phyloP scores from a whole-genome alignment of 1,140 invertebrate species.

The Centruroides vittatus region DNA sequence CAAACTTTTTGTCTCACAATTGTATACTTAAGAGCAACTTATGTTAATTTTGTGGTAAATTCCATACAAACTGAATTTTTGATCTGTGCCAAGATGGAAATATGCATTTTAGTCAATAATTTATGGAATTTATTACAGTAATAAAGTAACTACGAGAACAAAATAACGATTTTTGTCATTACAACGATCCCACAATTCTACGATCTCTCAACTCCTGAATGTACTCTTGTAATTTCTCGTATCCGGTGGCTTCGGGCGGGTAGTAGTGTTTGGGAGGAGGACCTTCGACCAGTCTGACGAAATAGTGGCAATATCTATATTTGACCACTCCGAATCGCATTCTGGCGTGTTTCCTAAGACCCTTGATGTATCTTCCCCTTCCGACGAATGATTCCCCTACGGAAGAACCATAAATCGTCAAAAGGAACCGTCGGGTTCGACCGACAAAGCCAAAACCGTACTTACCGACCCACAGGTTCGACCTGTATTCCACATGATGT shows the following conservation, averaged over 20 bases:
- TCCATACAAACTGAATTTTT: too few species aligned
- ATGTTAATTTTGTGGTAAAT: too few species aligned
- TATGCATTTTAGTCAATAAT: too few species aligned
- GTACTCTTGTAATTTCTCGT: constrained; percentile 58
- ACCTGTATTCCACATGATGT: constrained; percentile 89
- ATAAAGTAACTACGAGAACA: too few species aligned
- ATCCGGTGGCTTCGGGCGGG: constrained; percentile 33
- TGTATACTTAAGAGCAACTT: too few species aligned
- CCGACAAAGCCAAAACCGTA: constrained; percentile 19
- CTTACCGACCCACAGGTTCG: constrained; percentile 92
- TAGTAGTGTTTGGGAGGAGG: constrained; percentile 71
- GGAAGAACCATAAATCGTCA: neutral
- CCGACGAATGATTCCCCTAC: constrained; percentile 69
- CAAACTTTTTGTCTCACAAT: too few species aligned
- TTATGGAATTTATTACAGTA: too few species aligned
- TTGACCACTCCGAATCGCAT: constrained; percentile 49
- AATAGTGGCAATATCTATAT: constrained; percentile 75
- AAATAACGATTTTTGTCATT: neutral
- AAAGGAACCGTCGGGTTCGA: neutral
- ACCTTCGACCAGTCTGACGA: constrained; percentile 80
- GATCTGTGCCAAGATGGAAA: too few species aligned
- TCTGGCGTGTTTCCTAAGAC: constrained; percentile 63
- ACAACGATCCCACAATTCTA: constrained; percentile 19
- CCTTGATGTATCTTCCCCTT: constrained; percentile 62
- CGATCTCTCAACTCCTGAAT: constrained; percentile 34